Evolutionary conservation across 2,113 vertebrate genomes (phyloP).

Genomic region (Morone saxatilis): DNA sequence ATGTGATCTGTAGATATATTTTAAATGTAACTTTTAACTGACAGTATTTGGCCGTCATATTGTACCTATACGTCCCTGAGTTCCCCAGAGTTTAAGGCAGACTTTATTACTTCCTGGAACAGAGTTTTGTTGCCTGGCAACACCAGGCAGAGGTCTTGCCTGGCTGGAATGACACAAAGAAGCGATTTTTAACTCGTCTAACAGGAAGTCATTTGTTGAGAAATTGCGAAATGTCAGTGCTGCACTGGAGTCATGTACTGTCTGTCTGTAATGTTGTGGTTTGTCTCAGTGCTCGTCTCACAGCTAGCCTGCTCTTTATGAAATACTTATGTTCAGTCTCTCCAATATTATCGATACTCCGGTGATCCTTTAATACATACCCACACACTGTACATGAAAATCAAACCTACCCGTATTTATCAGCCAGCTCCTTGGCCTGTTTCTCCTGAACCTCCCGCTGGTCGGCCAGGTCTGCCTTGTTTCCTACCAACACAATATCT

Average conservation of each 20-base stretch:
- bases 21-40: background rate
- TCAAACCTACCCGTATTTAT: constrained; percentile 90
- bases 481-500: constrained; percentile 95
- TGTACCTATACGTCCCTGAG: no score
- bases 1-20: background rate
- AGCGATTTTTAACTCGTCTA: background rate
- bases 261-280: background rate
- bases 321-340: no score
- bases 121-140: background rate
- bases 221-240: background rate
- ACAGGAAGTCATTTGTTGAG: constrained; percentile 32
- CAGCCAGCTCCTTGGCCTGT: constrained; percentile 94
- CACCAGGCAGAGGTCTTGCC: background rate
- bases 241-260: background rate
- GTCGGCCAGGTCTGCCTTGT: constrained; percentile 93
- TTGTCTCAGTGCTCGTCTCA: background rate
- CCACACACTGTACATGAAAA: background rate
- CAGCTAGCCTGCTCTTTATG: background rate
- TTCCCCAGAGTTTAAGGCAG: constrained; percentile 3
- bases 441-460: constrained; percentile 95
- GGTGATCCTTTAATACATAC: background rate
- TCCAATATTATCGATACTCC: background rate
- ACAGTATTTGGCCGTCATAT: background rate
- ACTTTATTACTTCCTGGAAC: constrained; percentile 12
- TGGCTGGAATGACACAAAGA: constrained; percentile 29